Conservation (phyloP, 2,797 vertebrate species). For the Valencia hispanica region DNA sequence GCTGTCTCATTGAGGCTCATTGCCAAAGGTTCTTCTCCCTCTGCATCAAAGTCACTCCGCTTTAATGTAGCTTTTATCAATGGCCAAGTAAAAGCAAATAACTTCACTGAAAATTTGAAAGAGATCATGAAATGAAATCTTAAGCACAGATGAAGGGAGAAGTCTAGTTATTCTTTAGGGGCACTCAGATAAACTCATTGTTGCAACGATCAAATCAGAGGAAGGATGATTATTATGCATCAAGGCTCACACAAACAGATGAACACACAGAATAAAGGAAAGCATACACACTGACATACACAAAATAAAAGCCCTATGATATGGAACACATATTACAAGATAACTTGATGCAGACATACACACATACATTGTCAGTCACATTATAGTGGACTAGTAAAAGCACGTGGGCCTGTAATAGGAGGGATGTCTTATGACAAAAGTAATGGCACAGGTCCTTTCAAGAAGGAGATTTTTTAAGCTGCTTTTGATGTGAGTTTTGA, state of each 20-base stretch:
- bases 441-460: background rate
- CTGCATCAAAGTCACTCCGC: conserved; percentile 79
- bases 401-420: conserved; percentile 13
- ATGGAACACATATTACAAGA: conserved; percentile 51
- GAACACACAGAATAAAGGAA: conserved; percentile 11
- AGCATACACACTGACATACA: conserved; percentile 26
- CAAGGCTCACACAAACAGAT: conserved; percentile 5
- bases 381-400: conserved; percentile 68
- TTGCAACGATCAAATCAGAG: conserved; percentile 59
- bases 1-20: conserved; percentile 74
- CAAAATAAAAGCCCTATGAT: conserved; percentile 43
- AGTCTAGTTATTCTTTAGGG: conserved; percentile 57
- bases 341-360: too few relatives aligned
- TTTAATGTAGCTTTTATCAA: conserved; percentile 79
- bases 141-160: conserved; percentile 63
- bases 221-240: conserved; percentile 41
- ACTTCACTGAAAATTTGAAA: conserved; percentile 69
- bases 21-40: conserved; percentile 78
- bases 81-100: conserved; percentile 79
- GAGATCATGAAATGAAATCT: conserved; percentile 64
- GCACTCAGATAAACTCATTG: conserved; percentile 51
- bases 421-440: background rate
- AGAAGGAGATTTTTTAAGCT: background rate
- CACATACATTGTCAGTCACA: conserved; percentile 48
- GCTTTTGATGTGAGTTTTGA: background rate